These are phyloP conservation scores for Charina bottae DNA, from an alignment of 2,113 vertebrate species.

Conservation along the genomic window DNA sequence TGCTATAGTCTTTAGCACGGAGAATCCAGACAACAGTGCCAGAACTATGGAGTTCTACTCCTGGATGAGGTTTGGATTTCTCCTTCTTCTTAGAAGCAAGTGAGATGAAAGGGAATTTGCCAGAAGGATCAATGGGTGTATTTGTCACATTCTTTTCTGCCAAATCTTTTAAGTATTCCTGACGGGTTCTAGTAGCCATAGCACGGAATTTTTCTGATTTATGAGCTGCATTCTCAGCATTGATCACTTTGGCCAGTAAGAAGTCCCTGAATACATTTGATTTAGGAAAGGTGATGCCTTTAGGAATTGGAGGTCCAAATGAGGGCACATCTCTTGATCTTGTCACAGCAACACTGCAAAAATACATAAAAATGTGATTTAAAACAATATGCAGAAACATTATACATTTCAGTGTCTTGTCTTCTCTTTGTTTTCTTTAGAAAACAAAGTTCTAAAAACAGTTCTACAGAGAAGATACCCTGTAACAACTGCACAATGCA, in stretches of 20 bases:
- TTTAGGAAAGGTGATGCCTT: constrained; percentile 94
- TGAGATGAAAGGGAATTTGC: constrained; percentile 95
- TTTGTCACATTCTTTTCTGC: constrained; percentile 95
- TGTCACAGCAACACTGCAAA: constrained; percentile 88
- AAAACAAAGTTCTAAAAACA: too few relatives aligned
- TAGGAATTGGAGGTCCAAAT: constrained; percentile 93
- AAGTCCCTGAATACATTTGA: constrained; percentile 98
- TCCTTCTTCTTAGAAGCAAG: constrained; percentile 94
- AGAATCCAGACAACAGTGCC: constrained; percentile 91
- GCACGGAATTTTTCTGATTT: constrained; percentile 96
- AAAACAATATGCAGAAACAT: not conserved
- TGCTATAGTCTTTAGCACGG: constrained; percentile 90
- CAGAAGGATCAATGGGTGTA: constrained; percentile 90
- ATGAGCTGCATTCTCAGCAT: constrained; percentile 95
- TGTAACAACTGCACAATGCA: not conserved
- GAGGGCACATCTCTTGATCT: constrained; percentile 95
- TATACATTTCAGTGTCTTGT: not conserved
- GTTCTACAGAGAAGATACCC: not conserved
- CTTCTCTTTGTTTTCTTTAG: not conserved
- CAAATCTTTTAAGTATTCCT: constrained; percentile 94
- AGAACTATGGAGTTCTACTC: constrained; percentile 89
- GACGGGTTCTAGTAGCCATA: constrained; percentile 94
- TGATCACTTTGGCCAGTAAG: constrained; percentile 93
- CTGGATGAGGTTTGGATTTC: constrained; percentile 87
- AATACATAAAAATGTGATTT: constrained; percentile 15